Base-by-base conservation (phyloP, 2,797 vertebrate genomes). In the Percopsis omiscomaycus region DNA sequence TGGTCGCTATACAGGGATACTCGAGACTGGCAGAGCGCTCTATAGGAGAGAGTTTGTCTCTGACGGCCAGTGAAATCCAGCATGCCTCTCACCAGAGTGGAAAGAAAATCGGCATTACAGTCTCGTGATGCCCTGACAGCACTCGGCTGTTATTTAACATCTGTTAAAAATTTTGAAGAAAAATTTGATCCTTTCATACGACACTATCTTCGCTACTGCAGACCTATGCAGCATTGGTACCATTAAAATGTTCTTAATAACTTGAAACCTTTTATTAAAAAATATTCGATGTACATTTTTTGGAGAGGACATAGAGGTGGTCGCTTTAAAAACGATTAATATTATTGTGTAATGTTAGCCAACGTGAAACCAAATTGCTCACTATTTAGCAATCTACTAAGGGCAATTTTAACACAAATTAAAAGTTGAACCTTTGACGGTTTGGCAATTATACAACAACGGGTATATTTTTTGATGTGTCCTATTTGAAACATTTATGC, bases 1-100 rank as follows among this genome's bases (percentile, higher is more conserved):
- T 90, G 92, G 89, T 89, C 87, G 93, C 95, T 95, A 93, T 93
- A 94, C 94, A 93, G 93, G 93, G 94, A 92, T 94, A 86, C 91
- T 89, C 89, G 86, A 15, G n/a, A 48, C 47, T 15, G 29, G 30
- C 55, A 15, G 29, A 90, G 81, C 84, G 81, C 88, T 94, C 92
- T 91, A 83, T 89, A 85, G 87, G 86, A 84, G 71, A 84, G 69
- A 53, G 89, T 88, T 90, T 86, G 90, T 92, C 85, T 93, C 85
- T 89, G 91, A 82, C 90, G 86, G 91, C 86, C 91, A 80, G 88
- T 88, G 89, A 77, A 69, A 77, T 79, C 75, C 84, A 77, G 80
- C 79, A 71, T 74, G 84, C 63, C 72, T 70, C 74, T 68, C 74
- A 49, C 48, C 63, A 37, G 50, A 15, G 15, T 10, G 10, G 3